Conservation (phyloP, 2,888 invertebrate species). For the Raillietiella orientalis region DNA sequence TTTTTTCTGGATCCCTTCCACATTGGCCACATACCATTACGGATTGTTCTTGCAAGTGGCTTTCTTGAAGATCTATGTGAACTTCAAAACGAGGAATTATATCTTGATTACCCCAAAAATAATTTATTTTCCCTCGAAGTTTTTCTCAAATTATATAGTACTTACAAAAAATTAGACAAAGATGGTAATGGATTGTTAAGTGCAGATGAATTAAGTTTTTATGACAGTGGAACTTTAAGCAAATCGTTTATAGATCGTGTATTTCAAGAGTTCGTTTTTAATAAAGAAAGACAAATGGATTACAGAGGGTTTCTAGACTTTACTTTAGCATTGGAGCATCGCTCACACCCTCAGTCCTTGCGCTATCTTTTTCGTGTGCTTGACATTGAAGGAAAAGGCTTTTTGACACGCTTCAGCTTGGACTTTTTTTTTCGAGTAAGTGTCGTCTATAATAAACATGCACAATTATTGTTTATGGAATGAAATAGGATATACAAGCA, state of each 20-base stretch:
- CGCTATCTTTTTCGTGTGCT: conserved; percentile 69
- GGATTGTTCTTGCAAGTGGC: conserved; percentile 64
- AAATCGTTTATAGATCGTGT: conserved; percentile 65
- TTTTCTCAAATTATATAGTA: conserved; percentile 63
- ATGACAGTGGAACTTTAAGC: conserved; percentile 69
- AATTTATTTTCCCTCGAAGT: conserved; percentile 77
- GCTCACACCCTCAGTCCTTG: conserved; percentile 59
- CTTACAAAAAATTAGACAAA: conserved; percentile 67
- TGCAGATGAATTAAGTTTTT: conserved; percentile 53
- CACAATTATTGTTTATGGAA: conserved; percentile 1
- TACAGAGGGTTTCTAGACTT: conserved; percentile 88
- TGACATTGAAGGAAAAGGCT: conserved; percentile 59
- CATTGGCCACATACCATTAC: conserved; percentile 57
- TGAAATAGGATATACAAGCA: conserved; percentile 47
- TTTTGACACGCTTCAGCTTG: conserved; percentile 56
- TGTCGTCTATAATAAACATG: conserved; percentile 3
- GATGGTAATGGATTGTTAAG: conserved; percentile 90
- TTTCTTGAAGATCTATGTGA: conserved; percentile 73
- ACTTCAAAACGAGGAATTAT: not conserved
- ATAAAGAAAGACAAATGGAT: conserved; percentile 83
- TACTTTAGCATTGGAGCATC: conserved; percentile 67
- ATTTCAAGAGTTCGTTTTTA: conserved; percentile 78
- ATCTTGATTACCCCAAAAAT: too few species aligned
- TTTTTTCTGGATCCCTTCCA: conserved; percentile 74
- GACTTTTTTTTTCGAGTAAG: conserved; percentile 63